These are phyloP conservation scores for Hylia prasina DNA, from an alignment of 2,113 vertebrate genomes.

Conservation along the genomic window DNA sequence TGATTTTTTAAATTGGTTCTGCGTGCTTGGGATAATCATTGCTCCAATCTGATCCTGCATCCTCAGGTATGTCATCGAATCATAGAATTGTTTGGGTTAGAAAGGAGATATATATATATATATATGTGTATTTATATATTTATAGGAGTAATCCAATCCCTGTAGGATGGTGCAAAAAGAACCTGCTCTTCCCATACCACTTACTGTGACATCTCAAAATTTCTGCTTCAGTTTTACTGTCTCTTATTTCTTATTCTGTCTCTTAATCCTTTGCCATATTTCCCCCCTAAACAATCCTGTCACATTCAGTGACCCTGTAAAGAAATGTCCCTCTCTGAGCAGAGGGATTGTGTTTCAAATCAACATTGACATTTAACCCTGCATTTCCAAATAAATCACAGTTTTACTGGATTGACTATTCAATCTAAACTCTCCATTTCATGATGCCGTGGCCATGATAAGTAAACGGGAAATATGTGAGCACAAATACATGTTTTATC, in stretches of 20 bases:
- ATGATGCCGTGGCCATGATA: neutral
- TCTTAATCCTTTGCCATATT: neutral
- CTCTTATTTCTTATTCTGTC: neutral
- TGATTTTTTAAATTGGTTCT: neutral
- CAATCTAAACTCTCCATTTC: neutral
- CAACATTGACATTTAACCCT: neutral
- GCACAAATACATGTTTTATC: neutral
- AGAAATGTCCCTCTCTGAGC: neutral
- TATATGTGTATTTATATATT: neutral
- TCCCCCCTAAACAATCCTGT: neutral
- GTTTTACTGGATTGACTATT: neutral
- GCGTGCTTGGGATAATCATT: neutral
- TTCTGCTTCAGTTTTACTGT: neutral
- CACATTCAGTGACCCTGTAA: fast-evolving
- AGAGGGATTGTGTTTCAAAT: neutral
- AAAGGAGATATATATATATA: neutral
- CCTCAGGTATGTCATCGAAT: neutral
- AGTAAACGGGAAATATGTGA: neutral
- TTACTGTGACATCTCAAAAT: neutral
- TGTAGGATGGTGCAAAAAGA: fast-evolving
- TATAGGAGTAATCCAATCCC: neutral
- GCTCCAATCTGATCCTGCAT: neutral
- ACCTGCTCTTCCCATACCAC: neutral
- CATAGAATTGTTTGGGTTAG: neutral
- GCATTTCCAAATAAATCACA: neutral